phyloP scores from a whole-genome alignment of 1,140 invertebrate genomes.

The Diuraphis noxia region DNA sequence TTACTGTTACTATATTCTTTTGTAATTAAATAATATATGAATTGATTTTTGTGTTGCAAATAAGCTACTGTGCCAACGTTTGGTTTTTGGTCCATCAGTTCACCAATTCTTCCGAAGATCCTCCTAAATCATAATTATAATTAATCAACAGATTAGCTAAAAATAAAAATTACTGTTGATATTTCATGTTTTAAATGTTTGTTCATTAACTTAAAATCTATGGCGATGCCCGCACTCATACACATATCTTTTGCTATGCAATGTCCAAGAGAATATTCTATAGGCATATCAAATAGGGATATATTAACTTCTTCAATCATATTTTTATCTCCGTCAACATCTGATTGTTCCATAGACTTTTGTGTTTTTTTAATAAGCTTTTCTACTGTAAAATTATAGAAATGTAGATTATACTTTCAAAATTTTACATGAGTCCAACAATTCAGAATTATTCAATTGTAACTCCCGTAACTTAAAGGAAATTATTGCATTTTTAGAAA shows the following conservation, averaged over 20 bases:
- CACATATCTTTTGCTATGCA: constrained; percentile 42
- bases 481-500: neutral
- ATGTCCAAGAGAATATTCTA: constrained; percentile 48
- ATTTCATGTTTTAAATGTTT: neutral
- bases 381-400: too few species aligned
- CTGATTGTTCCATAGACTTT: too few species aligned
- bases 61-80: constrained; percentile 65
- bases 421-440: neutral
- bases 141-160: neutral
- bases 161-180: neutral
- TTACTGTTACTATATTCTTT: constrained; percentile 60
- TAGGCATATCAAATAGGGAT: neutral
- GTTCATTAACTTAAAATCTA: constrained; percentile 38
- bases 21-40: constrained; percentile 65
- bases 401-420: too few species aligned
- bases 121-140: constrained; percentile 15
- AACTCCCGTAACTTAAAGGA: neutral
- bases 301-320: constrained; percentile 37
- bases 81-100: constrained; percentile 60
- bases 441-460: neutral
- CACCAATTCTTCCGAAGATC: constrained; percentile 59
- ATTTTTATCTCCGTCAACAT: too few species aligned
- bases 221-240: constrained; percentile 53
- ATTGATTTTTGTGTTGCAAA: constrained; percentile 62
- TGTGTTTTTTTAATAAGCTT: too few species aligned